Conservation (phyloP, 2,888 invertebrate genomes). For the Eustalomyia histrio region DNA sequence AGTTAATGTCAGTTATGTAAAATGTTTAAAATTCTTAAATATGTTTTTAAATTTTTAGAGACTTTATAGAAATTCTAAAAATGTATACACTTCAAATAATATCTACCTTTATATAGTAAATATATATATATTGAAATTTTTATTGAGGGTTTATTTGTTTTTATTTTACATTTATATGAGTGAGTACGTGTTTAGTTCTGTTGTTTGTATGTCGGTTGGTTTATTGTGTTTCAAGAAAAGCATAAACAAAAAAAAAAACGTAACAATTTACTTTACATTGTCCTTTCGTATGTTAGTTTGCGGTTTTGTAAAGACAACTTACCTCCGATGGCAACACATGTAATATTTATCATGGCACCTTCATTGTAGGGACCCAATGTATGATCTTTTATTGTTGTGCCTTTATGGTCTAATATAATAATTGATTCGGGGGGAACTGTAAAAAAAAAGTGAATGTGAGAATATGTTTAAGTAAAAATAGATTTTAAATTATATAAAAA, state of each 20-base stretch:
- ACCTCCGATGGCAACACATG: conserved; percentile 93
- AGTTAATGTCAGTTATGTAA: no score
- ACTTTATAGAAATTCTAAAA: no score
- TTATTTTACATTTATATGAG: neutral
- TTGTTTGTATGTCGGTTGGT: neutral
- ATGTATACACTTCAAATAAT: no score
- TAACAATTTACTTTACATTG: neutral
- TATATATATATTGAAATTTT: conserved; percentile 17
- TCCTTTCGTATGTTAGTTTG: conserved; percentile 7
- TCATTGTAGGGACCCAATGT: conserved; percentile 92
- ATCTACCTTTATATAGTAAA: neutral
- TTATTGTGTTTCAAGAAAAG: neutral
- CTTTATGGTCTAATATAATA: conserved; percentile 89
- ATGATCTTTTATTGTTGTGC: conserved; percentile 86
- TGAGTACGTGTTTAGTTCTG: neutral
- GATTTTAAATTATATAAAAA: neutral
- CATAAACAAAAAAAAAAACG: neutral
- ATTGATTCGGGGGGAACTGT: conserved; percentile 91
- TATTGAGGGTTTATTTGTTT: conserved; percentile 42
- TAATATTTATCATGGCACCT: conserved; percentile 89
- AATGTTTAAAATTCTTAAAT: no score
- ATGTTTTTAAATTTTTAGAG: no score
- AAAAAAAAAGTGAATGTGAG: conserved; percentile 15
- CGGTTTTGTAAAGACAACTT: conserved; percentile 73
- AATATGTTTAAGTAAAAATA: no score